A percentile compares a stretch with the other conserved stretches of the same genome.
Evolutionary conservation across 1,140 invertebrate species (phyloP).

Genomic region (Drosophila truncata): DNA sequence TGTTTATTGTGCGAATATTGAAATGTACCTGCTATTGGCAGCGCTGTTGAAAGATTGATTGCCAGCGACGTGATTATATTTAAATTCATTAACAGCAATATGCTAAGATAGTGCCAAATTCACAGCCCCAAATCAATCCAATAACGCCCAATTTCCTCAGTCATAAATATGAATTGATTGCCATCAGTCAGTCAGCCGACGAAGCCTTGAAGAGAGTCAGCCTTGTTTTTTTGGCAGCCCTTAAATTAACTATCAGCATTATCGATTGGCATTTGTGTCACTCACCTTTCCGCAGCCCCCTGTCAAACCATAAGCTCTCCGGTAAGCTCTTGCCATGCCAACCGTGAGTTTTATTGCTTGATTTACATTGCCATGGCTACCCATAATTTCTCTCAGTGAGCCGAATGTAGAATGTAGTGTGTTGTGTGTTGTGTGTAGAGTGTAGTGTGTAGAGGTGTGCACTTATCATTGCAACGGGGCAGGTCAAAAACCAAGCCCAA

Average conservation of each 20-base stretch:
- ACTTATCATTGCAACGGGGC: slow-evolving; percentile 61
- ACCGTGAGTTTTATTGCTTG: slow-evolving; percentile 8
- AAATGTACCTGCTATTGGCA: not conserved
- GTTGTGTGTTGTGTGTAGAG: not conserved
- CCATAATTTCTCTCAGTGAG: slow-evolving; percentile 39
- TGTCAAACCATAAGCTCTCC: slow-evolving; percentile 11
- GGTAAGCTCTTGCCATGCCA: slow-evolving; percentile 19
- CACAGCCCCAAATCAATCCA: slow-evolving; percentile 36
- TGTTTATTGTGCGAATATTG: slow-evolving; percentile 16
- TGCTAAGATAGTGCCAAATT: slow-evolving; percentile 33
- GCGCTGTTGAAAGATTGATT: not conserved
- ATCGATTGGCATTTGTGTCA: slow-evolving; percentile 24
- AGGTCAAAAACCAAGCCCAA: slow-evolving; percentile 56
- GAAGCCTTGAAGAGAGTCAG: not conserved
- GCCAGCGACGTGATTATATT: slow-evolving; percentile 16
- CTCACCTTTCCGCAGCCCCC: slow-evolving; percentile 1
- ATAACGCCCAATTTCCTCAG: slow-evolving; percentile 38
- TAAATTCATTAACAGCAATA: slow-evolving; percentile 45
- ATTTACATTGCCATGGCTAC: slow-evolving; percentile 44
- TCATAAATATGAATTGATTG: slow-evolving; percentile 45
- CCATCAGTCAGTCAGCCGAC: slow-evolving; percentile 1
- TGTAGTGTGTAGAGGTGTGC: slow-evolving; percentile 46
- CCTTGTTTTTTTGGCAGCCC: slow-evolving; percentile 9
- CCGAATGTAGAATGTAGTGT: not conserved
- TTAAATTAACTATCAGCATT: slow-evolving; percentile 9